These are phyloP conservation scores for Hydrophis major DNA, from an alignment of 2,797 vertebrate species.

Conservation along the genomic window DNA sequence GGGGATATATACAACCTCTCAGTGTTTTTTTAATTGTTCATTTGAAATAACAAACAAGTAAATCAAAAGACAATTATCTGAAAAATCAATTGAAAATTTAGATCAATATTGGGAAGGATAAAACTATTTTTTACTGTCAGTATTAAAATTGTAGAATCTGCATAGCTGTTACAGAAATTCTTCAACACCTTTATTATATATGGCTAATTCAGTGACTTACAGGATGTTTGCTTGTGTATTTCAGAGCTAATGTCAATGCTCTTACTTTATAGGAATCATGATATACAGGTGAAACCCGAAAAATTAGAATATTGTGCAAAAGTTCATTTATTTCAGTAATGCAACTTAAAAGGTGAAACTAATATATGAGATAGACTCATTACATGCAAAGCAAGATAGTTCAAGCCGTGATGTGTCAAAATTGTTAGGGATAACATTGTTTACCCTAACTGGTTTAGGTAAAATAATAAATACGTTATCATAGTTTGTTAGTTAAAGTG, in stretches of 20 bases:
- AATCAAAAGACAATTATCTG: neutral
- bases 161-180: neutral
- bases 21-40: neutral
- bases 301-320: too few relatives aligned
- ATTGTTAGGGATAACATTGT: too few relatives aligned
- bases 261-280: neutral
- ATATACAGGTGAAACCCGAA: too few relatives aligned
- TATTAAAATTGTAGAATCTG: neutral
- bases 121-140: neutral
- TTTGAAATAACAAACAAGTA: constrained; percentile 1
- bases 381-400: too few relatives aligned
- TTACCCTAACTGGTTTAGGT: too few relatives aligned
- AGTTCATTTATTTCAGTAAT: too few relatives aligned
- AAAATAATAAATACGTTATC: too few relatives aligned
- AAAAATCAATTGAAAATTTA: constrained; percentile 1
- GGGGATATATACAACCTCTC: constrained; percentile 14
- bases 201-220: neutral
- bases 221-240: neutral
- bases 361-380: too few relatives aligned
- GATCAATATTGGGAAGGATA: neutral
- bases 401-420: too few relatives aligned
- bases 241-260: neutral
- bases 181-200: neutral
- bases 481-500: too few relatives aligned
- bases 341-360: too few relatives aligned